A percentile compares a stretch with the other conserved stretches of the same genome.
Evolutionary conservation across 2,113 vertebrate genomes (phyloP).

Genomic region (Petroica traversi): DNA sequence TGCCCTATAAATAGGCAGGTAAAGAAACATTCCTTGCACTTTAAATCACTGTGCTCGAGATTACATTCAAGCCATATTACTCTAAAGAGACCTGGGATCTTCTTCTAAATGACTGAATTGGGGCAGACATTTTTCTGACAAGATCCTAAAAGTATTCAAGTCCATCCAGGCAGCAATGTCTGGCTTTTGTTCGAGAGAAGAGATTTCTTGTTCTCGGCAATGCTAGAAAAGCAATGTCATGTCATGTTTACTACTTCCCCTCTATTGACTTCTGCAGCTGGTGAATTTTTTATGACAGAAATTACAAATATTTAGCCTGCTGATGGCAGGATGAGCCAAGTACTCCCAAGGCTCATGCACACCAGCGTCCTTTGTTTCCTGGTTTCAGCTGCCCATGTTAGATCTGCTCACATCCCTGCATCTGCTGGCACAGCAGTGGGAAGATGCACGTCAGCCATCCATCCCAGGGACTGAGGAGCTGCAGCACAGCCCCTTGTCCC

Average conservation of each 20-base stretch:
- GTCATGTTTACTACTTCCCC: slow-evolving; percentile 70
- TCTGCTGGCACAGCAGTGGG: slow-evolving; percentile 28
- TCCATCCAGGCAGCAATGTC: slow-evolving; percentile 51
- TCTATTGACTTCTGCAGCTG: slow-evolving; percentile 71
- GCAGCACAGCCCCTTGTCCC: not conserved
- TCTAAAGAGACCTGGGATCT: slow-evolving; percentile 41
- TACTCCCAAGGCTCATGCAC: slow-evolving; percentile 64
- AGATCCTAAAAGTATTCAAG: slow-evolving; percentile 50
- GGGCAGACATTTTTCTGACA: slow-evolving; percentile 41
- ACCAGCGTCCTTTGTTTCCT: slow-evolving; percentile 56
- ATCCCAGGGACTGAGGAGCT: not conserved
- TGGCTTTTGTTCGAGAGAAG: slow-evolving; percentile 45
- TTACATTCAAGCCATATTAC: slow-evolving; percentile 48
- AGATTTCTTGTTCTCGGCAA: slow-evolving; percentile 49
- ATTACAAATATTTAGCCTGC: slow-evolving; percentile 76
- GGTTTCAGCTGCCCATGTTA: slow-evolving; percentile 39
- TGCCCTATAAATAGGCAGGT: slow-evolving; percentile 39
- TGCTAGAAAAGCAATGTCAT: slow-evolving; percentile 57
- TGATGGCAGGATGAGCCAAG: slow-evolving; percentile 71
- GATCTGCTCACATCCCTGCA: slow-evolving; percentile 12
- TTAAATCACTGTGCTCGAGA: slow-evolving; percentile 1
- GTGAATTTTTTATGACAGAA: slow-evolving; percentile 71
- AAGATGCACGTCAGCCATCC: not conserved
- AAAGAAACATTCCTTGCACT: slow-evolving; percentile 33
- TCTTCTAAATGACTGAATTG: slow-evolving; percentile 53